These are phyloP conservation scores for Hypselothyrea guttata DNA, from an alignment of 2,888 invertebrate genomes.

Conservation along the genomic window DNA sequence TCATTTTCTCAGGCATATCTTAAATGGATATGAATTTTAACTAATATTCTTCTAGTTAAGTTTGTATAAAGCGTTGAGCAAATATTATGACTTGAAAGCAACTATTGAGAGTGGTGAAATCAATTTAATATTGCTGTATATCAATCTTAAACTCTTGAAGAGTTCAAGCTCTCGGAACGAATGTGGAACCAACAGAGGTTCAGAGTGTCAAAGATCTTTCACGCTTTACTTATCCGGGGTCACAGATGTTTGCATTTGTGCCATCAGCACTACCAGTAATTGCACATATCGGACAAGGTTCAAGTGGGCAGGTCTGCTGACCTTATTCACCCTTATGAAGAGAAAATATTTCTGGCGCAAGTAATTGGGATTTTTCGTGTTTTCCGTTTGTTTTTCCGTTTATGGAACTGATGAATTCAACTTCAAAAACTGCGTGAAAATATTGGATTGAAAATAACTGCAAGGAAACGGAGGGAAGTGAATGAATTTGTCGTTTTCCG, in stretches of 20 bases:
- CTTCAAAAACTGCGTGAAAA: constrained; percentile 41
- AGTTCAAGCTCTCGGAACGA: constrained; percentile 43
- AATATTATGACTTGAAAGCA: no score
- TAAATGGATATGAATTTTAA: no score
- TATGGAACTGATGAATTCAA: constrained; percentile 25
- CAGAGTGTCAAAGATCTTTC: constrained; percentile 50
- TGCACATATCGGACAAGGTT: constrained; percentile 52
- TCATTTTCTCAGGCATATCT: no score
- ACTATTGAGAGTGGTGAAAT: neutral
- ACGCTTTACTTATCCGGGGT: constrained; percentile 59
- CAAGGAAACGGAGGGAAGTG: constrained; percentile 13
- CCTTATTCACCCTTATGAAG: constrained; percentile 16
- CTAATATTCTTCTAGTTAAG: no score
- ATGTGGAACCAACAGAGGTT: constrained; percentile 23
- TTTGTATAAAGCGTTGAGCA: no score
- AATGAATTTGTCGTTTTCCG: constrained; percentile 55
- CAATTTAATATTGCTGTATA: constrained; percentile 38
- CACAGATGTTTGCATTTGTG: constrained; percentile 71
- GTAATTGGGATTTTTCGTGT: constrained; percentile 70
- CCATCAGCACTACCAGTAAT: constrained; percentile 65
- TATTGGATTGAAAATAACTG: constrained; percentile 20
- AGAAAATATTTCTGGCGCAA: constrained; percentile 18
- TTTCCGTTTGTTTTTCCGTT: constrained; percentile 66
- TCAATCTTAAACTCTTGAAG: constrained; percentile 58
- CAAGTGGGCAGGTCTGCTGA: constrained; percentile 45